Evolutionary conservation across 2,888 invertebrate genomes (phyloP).

Genomic region (Acronicta alni): DNA sequence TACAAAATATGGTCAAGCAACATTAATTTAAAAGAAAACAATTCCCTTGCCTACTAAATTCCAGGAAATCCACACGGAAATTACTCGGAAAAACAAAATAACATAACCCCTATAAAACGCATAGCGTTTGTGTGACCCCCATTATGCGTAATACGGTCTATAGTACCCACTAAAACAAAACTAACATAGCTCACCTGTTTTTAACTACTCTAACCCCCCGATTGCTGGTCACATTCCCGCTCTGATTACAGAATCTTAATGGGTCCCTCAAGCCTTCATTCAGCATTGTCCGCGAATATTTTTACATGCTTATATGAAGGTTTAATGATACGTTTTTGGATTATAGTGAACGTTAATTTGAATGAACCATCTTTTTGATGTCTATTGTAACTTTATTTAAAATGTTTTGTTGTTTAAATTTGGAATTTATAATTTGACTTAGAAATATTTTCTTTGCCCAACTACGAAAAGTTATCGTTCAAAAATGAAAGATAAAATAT

Average conservation of each 20-base stretch:
- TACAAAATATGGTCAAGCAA: too few species aligned
- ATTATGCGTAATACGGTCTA: constrained; percentile 33
- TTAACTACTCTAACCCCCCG: constrained; percentile 60
- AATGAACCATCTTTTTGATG: constrained; percentile 59
- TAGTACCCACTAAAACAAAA: constrained; percentile 44
- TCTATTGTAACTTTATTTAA: constrained; percentile 43
- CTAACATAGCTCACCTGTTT: constrained; percentile 53
- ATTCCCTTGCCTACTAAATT: constrained; percentile 10
- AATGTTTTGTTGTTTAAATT: constrained; percentile 38
- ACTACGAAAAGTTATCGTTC: not conserved
- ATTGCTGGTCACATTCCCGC: constrained; percentile 62
- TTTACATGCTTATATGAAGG: constrained; percentile 59
- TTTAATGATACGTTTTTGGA: constrained; percentile 55
- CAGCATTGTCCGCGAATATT: constrained; percentile 62
- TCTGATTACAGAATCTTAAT: constrained; percentile 65
- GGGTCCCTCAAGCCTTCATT: constrained; percentile 56
- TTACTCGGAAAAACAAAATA: constrained; percentile 17
- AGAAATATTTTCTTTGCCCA: not conserved
- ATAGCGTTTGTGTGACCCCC: constrained; percentile 15
- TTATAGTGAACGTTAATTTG: constrained; percentile 53
- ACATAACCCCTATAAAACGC: constrained; percentile 35
- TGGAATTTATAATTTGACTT: constrained; percentile 13
- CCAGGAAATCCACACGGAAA: not conserved
- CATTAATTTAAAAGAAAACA: constrained; percentile 1
- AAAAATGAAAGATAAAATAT: not conserved